Conservation (phyloP, 2,888 invertebrate genomes). For the Campaea margaritaria region DNA sequence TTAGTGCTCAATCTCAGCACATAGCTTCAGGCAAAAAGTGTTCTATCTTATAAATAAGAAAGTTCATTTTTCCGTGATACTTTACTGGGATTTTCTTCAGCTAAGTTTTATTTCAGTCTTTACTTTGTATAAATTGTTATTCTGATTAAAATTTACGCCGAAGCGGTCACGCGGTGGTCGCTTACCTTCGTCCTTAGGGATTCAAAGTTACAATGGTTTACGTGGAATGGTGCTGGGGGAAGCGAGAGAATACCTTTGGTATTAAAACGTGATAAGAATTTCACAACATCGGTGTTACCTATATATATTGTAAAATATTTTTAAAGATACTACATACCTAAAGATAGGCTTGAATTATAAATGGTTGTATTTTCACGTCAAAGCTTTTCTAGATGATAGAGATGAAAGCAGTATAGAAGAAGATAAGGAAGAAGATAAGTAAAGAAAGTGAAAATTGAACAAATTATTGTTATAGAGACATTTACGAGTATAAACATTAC, state of each 20-base stretch:
- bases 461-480: too few relatives aligned
- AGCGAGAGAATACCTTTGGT: slow-evolving; percentile 15
- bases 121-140: slow-evolving; percentile 42
- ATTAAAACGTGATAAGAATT: slow-evolving; percentile 28
- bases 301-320: not conserved
- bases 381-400: too few relatives aligned
- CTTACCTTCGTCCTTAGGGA: slow-evolving; percentile 32
- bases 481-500: too few relatives aligned
- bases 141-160: slow-evolving; percentile 45
- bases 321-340: not conserved
- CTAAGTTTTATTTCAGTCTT: slow-evolving; percentile 43
- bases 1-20: slow-evolving; percentile 41
- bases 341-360: not conserved
- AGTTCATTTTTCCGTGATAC: slow-evolving; percentile 49
- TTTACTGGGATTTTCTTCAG: slow-evolving; percentile 42
- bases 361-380: too few relatives aligned
- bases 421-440: too few relatives aligned
- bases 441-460: too few relatives aligned
- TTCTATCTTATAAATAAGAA: slow-evolving; percentile 44
- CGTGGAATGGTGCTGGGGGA: slow-evolving; percentile 17
- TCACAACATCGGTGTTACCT: not conserved
- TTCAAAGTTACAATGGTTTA: slow-evolving; percentile 35
- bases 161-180: slow-evolving; percentile 34
- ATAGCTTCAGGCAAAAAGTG: slow-evolving; percentile 42
- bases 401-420: too few relatives aligned